Evolutionary conservation across 2,888 invertebrate genomes (phyloP), one percentile per base, ranked within the genome.

Genomic region (Eledone cirrhosa): DNA sequence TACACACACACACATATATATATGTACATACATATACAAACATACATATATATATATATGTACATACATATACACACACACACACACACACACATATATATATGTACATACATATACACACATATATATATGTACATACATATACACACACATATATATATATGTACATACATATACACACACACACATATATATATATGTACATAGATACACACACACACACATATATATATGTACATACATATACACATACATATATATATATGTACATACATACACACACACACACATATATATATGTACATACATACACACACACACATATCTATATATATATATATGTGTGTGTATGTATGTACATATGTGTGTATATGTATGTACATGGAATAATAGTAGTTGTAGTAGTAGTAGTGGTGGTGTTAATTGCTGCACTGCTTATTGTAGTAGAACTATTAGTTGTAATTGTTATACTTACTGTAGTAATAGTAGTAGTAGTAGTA

Each of bases 261-360:
- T 22, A 53, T 19, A 69, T 69, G 19, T n/a, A 24, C 27, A n/a
- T 19, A 16, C 4, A 22, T 2, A 19, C n/a, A 22, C 19, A n/a
- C 19, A 53, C 19, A 22, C 19, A 5, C 4, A 53, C n/a, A 69
- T 69, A 69, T 69, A 69, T 69, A 5, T 69, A 69, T 69, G 24
- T 69, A 69, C 24, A 69, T 69, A 69, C 5, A 69, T 69, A 69
- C 5, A 69, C 24, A 69, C 24, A 69, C 24, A 69, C 24, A 5
- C 24, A 69, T 69, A 69, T 69, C 19, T 69, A 69, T 69, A 69
- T 5, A 69, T 69, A 53, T 53, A n/a, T n/a, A n/a, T n/a, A n/a
- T n/a, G n/a, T n/a, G n/a, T n/a, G n/a, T n/a, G n/a, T n/a, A n/a
- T n/a, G n/a, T n/a, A n/a, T n/a, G n/a, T n/a, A n/a, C n/a, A n/a